Evolutionary conservation across 1,140 invertebrate species (phyloP).

Genomic region (Eumeta japonica): DNA sequence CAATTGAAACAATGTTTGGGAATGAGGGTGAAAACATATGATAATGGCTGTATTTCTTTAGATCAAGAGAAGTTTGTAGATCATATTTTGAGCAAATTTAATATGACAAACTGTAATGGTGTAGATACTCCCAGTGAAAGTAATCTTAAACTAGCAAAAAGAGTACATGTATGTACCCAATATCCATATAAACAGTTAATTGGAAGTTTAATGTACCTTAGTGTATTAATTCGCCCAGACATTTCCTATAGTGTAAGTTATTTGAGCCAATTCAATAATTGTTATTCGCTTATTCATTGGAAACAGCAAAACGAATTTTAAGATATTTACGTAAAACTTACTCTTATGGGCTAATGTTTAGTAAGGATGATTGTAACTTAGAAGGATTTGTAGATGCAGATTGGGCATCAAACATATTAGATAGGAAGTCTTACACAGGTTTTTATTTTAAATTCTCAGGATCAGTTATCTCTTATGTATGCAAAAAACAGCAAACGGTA

Average conservation of each 20-base stretch:
- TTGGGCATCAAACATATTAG: conserved; percentile 20
- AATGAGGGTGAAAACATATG: conserved; percentile 11
- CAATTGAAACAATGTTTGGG: conserved; percentile 22
- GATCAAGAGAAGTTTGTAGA: conserved; percentile 16
- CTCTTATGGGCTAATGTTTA: conserved; percentile 7
- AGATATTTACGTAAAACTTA: conserved; percentile 9
- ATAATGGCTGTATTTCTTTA: conserved; percentile 10
- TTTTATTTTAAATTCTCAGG: conserved; percentile 16
- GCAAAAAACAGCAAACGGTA: conserved; percentile 5
- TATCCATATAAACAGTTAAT: conserved; percentile 11
- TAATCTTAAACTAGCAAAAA: conserved; percentile 12
- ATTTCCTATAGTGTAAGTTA: too few relatives aligned
- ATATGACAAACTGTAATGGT: conserved; percentile 9
- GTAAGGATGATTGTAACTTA: too few relatives aligned
- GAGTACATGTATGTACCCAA: conserved; percentile 3
- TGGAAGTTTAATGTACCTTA: conserved; percentile 13
- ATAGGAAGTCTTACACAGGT: conserved; percentile 21
- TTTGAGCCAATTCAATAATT: conserved; percentile 14
- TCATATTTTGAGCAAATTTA: conserved; percentile 14
- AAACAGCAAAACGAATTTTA: conserved; percentile 6
- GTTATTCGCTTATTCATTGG: conserved; percentile 7
- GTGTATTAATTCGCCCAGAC: conserved; percentile 12
- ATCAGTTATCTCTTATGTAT: conserved; percentile 9
- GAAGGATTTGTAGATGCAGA: conserved; percentile 38
- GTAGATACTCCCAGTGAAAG: conserved; percentile 10